Evolutionary conservation across 2,113 vertebrate species (phyloP), one percentile per base, ranked within the genome.

Genomic region (Callipepla squamata): DNA sequence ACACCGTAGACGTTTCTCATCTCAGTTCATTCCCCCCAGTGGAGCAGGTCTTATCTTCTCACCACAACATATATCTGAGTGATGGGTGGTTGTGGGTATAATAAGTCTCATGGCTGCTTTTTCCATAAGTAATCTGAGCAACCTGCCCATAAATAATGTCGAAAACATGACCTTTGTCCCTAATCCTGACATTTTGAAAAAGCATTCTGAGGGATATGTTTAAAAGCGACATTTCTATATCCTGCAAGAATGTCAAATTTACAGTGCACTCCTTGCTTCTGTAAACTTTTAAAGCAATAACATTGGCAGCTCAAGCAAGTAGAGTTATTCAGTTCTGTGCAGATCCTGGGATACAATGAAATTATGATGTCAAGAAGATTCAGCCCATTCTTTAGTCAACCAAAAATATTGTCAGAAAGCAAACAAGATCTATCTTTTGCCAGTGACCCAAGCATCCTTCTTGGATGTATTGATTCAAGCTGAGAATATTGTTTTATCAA

Each of bases 281-380:
- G 78, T 78, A 89, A 95, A 73, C 70, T 95, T 87, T 83, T 62
- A 81, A 95, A 87, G 85, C 87, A 86, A 92, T 83, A 69, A 91
- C 42, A 75, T 10, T 86, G 89, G 85, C 92, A 97, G 67, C 85
- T 89, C 80, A 90, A 96, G 84, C 85, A 94, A 96, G 73, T 53
- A 78, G 44, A 88, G 50, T 89, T 97, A 72, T 61, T 96, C 93
- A 79, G 80, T 90, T 94, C 92, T 87, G 82, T 84, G 87, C 73
- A 61, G 74, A 73, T 93, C 48, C 75, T 87, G 73, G 92, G 84
- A 91, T 55, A 68, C 87, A 55, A n/a, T 92, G 86, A 89, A 84
- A 90, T 96, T 96, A 78, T 87, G 85, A 79, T 96, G 87, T 93
- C 87, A 95, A 69, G 51, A 76, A 96, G 80, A 90, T 72, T 87